Evolutionary conservation across 1,140 invertebrate species (phyloP), one percentile per base, ranked within the genome.

Genomic region (Papilio machaon): DNA sequence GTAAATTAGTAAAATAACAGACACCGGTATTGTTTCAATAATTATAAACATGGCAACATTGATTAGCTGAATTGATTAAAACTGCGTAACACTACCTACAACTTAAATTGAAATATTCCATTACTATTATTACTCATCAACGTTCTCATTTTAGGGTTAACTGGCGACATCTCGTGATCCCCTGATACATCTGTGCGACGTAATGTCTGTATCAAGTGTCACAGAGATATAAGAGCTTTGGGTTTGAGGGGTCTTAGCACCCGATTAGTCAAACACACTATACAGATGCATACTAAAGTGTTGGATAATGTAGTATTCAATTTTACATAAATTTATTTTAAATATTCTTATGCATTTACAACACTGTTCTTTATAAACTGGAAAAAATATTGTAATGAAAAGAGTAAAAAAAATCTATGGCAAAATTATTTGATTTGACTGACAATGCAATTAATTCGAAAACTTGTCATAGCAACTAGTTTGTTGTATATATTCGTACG

Each of bases 81-180:
- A 81, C 78, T 82, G 30, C 79, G 47, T 49, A 47, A 80, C 80
- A 30, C 58, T 43, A 81, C 83, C 83, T 84, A 75, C 84, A 83
- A 80, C 85, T 82, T 84, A 80, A 81, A 85, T 82, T 87, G 84
- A 87, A 88, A 90, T 92, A 91, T 90, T 89, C 89, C 91, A 90
- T 89, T 89, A 87, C 86, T 91, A 90, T 90, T 89, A 90, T 90
- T 91, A 88, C 88, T 89, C 90, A 90, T 91, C 89, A 91, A 88
- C 86, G 86, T 85, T 85, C 86, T 87, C 88, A 86, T 91, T 91
- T 90, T 87, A 91, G 90, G 89, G 89, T 91, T 91, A 91, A 91
- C 85, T 88, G 87, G 89, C 87, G 90, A 88, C 87, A 89, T 90
- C 83, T 85, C 83, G 84, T 87, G 85, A 87, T 87, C 88, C 88